phyloP scores from a whole-genome alignment of 2,888 invertebrate species.

The Colletes collaris region DNA sequence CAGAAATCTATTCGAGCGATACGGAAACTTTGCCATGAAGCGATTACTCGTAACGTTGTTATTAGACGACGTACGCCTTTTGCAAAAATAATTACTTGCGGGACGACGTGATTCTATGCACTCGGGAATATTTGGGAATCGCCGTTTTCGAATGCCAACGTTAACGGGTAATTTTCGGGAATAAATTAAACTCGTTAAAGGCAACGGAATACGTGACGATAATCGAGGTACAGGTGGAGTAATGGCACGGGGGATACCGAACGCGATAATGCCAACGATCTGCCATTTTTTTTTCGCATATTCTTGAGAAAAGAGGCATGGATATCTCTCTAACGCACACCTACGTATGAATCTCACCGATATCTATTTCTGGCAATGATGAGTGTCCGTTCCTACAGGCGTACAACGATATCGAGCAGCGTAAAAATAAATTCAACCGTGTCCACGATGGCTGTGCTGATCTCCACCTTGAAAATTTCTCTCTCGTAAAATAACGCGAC shows the following conservation, averaged over 20 bases:
- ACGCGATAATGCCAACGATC: constrained; percentile 41
- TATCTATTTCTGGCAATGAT: constrained; percentile 81
- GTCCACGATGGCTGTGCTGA: constrained; percentile 17
- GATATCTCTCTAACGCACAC: constrained; percentile 71
- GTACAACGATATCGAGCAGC: constrained; percentile 64
- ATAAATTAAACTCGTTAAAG: constrained; percentile 1
- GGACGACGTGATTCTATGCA: not conserved
- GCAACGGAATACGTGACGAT: not conserved
- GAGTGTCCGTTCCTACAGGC: constrained; percentile 57
- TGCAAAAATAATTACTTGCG: constrained; percentile 1
- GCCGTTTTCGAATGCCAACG: not conserved
- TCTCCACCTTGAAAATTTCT: constrained; percentile 13
- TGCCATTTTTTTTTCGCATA: constrained; percentile 55
- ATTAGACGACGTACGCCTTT: constrained; percentile 1
- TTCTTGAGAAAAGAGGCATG: constrained; percentile 52
- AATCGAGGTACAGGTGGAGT: constrained; percentile 16
- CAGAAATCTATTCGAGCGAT: not conserved
- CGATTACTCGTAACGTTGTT: not conserved
- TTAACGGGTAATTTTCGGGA: not conserved
- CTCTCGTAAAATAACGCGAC: constrained; percentile 12
- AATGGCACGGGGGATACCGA: constrained; percentile 5
- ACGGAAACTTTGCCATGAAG: not conserved
- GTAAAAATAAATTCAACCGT: constrained; percentile 71
- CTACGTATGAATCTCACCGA: constrained; percentile 71
- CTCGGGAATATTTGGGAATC: not conserved